Conservation (phyloP, 2,888 invertebrate genomes). For the Bellardia bayeri region DNA sequence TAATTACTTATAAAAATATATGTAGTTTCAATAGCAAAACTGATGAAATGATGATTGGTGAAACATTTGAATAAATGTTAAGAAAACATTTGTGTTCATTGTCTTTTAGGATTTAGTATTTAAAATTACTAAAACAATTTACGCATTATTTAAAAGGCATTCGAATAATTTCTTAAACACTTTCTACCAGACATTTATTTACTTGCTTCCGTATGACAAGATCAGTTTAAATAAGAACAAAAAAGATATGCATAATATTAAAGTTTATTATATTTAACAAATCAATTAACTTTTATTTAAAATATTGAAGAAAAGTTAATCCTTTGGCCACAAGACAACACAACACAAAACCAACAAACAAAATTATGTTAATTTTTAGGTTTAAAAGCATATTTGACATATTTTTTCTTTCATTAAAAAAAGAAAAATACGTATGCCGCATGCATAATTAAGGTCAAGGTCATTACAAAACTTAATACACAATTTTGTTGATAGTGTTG, state of each 20-base stretch:
- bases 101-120: too few relatives aligned
- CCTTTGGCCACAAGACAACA: slow-evolving; percentile 40
- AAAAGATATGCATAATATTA: background rate
- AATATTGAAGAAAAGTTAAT: slow-evolving; percentile 13
- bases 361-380: slow-evolving; percentile 48
- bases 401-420: background rate
- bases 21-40: too few relatives aligned
- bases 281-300: background rate
- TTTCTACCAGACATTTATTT: too few relatives aligned
- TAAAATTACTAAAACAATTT: too few relatives aligned
- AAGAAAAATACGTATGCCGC: slow-evolving; percentile 22
- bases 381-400: slow-evolving; percentile 6
- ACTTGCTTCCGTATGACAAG: background rate
- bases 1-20: too few relatives aligned
- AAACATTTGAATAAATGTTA: too few relatives aligned
- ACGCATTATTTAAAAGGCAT: too few relatives aligned
- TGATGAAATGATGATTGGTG: too few relatives aligned
- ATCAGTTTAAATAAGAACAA: background rate
- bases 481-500: slow-evolving; percentile 34
- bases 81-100: too few relatives aligned
- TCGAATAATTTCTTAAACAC: too few relatives aligned
- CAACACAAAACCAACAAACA: slow-evolving; percentile 38
- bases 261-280: background rate
- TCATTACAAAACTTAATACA: slow-evolving; percentile 63
- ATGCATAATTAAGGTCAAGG: slow-evolving; percentile 72